Conservation (phyloP, 2,888 invertebrate species). For the Eupsilia transversa region DNA sequence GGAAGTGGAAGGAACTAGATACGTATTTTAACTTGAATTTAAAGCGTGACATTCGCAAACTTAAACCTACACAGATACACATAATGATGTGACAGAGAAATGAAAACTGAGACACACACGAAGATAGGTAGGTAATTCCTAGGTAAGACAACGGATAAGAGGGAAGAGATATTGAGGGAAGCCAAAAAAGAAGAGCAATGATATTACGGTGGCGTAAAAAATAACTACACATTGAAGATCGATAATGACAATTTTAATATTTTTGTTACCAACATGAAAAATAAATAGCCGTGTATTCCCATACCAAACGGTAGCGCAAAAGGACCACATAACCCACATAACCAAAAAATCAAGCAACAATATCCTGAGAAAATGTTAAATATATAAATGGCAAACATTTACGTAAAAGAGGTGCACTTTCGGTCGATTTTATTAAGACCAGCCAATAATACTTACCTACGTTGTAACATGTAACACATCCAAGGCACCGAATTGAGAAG, state of each 20-base stretch:
- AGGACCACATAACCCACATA: conserved; percentile 16
- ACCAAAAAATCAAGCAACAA: neutral
- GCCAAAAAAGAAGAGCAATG: too few species aligned
- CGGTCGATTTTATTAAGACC: conserved; percentile 9
- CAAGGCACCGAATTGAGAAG: conserved; percentile 46
- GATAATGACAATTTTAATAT: too few species aligned
- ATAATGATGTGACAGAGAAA: too few species aligned
- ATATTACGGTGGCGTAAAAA: too few species aligned
- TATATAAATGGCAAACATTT: conserved; percentile 17
- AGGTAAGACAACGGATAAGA: too few species aligned
- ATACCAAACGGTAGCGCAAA: conserved; percentile 5
- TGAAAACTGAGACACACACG: too few species aligned
- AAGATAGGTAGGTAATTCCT: too few species aligned
- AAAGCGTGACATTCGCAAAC: too few species aligned
- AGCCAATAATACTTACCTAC: conserved; percentile 27
- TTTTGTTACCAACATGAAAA: conserved; percentile 17
- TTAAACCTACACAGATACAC: too few species aligned
- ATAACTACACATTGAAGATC: too few species aligned
- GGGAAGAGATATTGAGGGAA: too few species aligned
- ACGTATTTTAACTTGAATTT: neutral
- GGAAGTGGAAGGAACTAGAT: neutral
- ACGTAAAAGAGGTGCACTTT: conserved; percentile 33
- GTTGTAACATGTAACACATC: conserved; percentile 29
- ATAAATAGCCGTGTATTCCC: conserved; percentile 17
- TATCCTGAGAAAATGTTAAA: neutral